These are phyloP conservation scores for Onychostruthus taczanowskii DNA, from an alignment of 2,113 vertebrate genomes.

Conservation along the genomic window DNA sequence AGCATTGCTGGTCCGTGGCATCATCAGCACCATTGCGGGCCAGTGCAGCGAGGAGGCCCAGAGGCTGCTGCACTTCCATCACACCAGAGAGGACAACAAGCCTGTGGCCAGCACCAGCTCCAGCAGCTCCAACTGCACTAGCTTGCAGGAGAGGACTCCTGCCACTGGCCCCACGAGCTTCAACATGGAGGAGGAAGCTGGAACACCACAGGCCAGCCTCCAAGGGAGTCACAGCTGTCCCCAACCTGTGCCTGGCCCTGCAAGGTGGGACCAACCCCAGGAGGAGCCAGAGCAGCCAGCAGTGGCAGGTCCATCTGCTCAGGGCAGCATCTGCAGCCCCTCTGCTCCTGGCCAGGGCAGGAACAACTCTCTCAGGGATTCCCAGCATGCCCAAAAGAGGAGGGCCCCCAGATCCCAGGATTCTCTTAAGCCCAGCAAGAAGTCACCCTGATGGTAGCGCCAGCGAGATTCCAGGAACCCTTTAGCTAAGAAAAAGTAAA, in stretches of 20 bases:
- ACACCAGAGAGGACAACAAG: too few relatives aligned
- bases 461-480: not conserved
- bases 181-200: not conserved
- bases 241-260: too few relatives aligned
- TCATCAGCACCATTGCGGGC: too few relatives aligned
- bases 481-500: not conserved
- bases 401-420: not conserved
- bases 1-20: not conserved
- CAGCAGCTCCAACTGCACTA: not conserved
- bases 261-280: not conserved
- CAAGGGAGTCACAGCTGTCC: not conserved
- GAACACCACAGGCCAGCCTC: not conserved
- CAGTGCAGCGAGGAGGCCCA: not conserved
- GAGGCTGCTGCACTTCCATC: not conserved
- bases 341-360: not conserved
- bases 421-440: not conserved
- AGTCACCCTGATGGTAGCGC: not conserved
- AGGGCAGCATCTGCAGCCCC: not conserved
- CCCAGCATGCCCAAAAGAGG: not conserved
- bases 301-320: not conserved
- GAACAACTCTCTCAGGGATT: too few relatives aligned
- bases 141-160: not conserved
- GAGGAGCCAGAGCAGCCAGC: not conserved
- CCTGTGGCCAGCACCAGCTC: not conserved
- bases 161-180: not conserved